Conservation (phyloP, 2,797 vertebrate species). For the Philypnodon macrostomus region DNA sequence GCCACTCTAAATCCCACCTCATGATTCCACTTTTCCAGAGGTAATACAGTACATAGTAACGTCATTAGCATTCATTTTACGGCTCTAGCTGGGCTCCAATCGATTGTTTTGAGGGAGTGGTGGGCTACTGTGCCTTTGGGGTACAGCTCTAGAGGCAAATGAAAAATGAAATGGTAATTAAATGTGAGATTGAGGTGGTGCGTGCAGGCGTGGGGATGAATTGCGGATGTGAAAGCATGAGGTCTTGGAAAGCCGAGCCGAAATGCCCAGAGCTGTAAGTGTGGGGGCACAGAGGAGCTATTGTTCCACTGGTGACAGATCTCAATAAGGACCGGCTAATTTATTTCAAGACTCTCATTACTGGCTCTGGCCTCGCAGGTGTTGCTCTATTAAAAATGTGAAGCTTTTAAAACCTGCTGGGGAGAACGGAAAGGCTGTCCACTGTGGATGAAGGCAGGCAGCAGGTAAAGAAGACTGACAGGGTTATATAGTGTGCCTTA, state of each 20-base stretch:
- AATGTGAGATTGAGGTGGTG: slow-evolving; percentile 52
- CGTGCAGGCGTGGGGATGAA: slow-evolving; percentile 19
- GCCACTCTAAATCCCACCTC: slow-evolving; percentile 12
- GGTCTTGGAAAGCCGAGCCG: slow-evolving; percentile 21
- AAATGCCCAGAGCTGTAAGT: slow-evolving; percentile 12
- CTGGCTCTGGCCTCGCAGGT: slow-evolving; percentile 49
- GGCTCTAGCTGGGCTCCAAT: slow-evolving; percentile 21
- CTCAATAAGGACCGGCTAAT: slow-evolving; percentile 74
- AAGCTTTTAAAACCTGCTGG: slow-evolving; percentile 78
- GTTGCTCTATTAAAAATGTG: slow-evolving; percentile 80
- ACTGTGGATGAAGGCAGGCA: slow-evolving; percentile 67
- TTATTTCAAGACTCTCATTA: slow-evolving; percentile 70
- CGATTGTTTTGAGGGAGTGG: no score
- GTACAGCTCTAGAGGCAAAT: slow-evolving; percentile 30
- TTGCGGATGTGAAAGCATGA: slow-evolving; percentile 31
- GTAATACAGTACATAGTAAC: slow-evolving; percentile 20
- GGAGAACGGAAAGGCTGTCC: slow-evolving; percentile 66
- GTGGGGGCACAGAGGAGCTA: slow-evolving; percentile 36
- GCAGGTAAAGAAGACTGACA: slow-evolving; percentile 30
- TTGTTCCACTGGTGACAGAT: slow-evolving; percentile 55
- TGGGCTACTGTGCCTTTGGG: no score
- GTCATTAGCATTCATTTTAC: slow-evolving; percentile 50
- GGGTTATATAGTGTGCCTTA: slow-evolving; percentile 6
- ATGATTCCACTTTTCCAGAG: slow-evolving; percentile 32
- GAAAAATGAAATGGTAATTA: slow-evolving; percentile 65